Percentiles rank a stretch among this genome's conserved stretches.
Evolutionary conservation across 2,888 invertebrate genomes (phyloP).

Genomic region (Ectemnius cavifrons): DNA sequence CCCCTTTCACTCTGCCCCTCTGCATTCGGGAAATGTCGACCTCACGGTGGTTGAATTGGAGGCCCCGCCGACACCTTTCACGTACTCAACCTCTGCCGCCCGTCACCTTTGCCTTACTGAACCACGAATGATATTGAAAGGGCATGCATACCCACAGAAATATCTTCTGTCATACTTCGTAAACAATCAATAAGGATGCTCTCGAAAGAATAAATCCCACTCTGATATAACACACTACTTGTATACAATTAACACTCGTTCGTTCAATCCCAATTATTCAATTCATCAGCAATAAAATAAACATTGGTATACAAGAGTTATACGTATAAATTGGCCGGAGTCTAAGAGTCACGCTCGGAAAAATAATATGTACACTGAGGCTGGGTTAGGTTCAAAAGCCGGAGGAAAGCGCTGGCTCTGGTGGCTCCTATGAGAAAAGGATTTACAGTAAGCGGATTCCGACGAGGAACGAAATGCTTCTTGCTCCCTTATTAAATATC

Average conservation of each 20-base stretch:
- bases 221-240: too few species aligned
- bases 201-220: too few species aligned
- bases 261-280: too few species aligned
- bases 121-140: background rate
- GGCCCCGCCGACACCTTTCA: slow-evolving; percentile 32
- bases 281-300: too few species aligned
- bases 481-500: slow-evolving; percentile 18
- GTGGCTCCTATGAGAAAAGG: background rate
- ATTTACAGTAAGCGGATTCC: background rate
- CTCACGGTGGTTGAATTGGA: background rate
- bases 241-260: too few species aligned
- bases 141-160: too few species aligned
- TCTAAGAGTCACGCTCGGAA: background rate
- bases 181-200: too few species aligned
- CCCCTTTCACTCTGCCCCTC: slow-evolving; percentile 11
- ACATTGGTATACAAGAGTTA: too few species aligned
- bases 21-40: slow-evolving; percentile 54
- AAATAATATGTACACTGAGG: too few species aligned
- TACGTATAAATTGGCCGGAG: background rate
- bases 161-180: too few species aligned
- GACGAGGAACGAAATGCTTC: background rate
- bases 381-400: too few species aligned
- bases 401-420: too few species aligned
- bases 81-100: slow-evolving; percentile 28
- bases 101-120: slow-evolving; percentile 11